Evolutionary conservation across 1,140 invertebrate genomes (phyloP).

Genomic region (Ericerus pela): DNA sequence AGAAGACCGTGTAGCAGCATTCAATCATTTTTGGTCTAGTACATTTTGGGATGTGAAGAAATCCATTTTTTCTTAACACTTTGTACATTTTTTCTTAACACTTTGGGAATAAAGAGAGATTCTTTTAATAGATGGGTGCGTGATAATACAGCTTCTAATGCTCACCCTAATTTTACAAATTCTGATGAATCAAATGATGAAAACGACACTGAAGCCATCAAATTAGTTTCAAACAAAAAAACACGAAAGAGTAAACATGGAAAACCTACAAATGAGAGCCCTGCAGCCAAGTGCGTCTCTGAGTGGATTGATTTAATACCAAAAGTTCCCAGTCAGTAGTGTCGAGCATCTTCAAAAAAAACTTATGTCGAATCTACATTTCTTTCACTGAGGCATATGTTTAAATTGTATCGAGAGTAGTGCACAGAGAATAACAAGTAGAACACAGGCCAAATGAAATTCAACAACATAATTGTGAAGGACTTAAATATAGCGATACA

Average conservation of each 20-base stretch:
- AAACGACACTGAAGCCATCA: background rate
- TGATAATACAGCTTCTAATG: background rate
- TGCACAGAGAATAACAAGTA: too few species aligned
- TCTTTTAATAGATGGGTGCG: background rate
- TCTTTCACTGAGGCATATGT: conserved; percentile 7
- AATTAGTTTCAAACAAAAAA: background rate
- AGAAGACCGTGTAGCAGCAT: background rate
- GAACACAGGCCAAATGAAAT: too few species aligned
- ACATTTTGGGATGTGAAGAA: background rate
- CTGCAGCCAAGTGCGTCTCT: too few species aligned
- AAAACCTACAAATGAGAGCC: too few species aligned
- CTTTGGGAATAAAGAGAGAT: too few species aligned
- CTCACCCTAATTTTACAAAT: background rate
- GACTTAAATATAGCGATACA: conserved; percentile 9
- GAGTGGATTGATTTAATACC: conserved; percentile 11
- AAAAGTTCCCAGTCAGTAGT: conserved; percentile 15
- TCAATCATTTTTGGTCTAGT: background rate
- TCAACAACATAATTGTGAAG: conserved; percentile 13
- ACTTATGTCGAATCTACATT: conserved; percentile 15
- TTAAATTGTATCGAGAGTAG: conserved; percentile 2
- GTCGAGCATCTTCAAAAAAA: conserved; percentile 6
- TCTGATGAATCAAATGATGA: background rate
- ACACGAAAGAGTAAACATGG: background rate
- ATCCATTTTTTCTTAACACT: background rate
- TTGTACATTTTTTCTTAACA: conserved; percentile 7